phyloP scores from a whole-genome alignment of 2,113 vertebrate genomes.

The Erpornis zantholeuca region DNA sequence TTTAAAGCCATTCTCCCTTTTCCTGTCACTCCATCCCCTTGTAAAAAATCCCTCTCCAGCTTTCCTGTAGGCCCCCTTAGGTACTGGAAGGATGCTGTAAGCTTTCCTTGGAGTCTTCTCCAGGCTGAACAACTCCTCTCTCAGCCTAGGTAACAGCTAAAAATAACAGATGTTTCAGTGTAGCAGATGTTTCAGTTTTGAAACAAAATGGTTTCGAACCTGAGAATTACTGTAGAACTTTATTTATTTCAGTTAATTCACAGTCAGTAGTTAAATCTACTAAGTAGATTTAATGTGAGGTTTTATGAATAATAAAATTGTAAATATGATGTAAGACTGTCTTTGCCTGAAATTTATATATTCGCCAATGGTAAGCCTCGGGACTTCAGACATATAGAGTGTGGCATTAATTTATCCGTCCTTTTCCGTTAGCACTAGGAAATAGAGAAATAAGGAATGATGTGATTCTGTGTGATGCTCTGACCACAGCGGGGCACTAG shows the following conservation, averaged over 20 bases:
- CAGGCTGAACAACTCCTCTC: background rate
- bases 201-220: background rate
- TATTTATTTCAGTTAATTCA: background rate
- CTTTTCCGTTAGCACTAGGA: background rate
- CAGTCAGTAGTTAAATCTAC: background rate
- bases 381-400: background rate
- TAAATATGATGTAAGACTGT: background rate
- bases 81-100: background rate
- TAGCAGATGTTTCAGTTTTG: background rate
- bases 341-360: background rate
- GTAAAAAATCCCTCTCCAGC: background rate
- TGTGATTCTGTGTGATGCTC: fast-evolving
- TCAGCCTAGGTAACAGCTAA: background rate
- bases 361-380: background rate
- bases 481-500: conserved; percentile 21
- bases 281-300: background rate
- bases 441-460: background rate
- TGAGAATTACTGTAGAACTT: background rate
- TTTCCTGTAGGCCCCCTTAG: background rate
- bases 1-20: background rate
- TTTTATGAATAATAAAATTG: background rate
- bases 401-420: background rate
- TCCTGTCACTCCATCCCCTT: background rate
- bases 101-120: background rate
- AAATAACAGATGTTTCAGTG: background rate